Evolutionary conservation across 2,113 vertebrate genomes (phyloP).

Genomic region (Perca schrenkii): DNA sequence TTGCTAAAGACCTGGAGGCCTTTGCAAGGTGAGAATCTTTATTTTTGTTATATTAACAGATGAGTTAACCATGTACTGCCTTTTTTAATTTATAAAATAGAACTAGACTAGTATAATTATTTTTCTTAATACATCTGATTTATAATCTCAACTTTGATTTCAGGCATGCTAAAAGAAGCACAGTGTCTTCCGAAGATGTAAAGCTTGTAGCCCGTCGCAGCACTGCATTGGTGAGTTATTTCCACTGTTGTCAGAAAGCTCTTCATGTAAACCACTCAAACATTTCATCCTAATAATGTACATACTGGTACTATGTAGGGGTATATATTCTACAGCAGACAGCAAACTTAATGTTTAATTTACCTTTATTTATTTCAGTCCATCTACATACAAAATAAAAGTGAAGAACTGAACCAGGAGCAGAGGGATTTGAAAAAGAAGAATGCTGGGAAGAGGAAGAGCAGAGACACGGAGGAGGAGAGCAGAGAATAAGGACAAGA

Average conservation of each 20-base stretch:
- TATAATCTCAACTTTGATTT: slow-evolving; percentile 23
- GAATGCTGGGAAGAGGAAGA: slow-evolving; percentile 78
- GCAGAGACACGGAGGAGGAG: slow-evolving; percentile 71
- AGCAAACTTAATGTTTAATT: slow-evolving; percentile 46
- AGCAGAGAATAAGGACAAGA: slow-evolving; percentile 71
- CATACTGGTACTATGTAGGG: neutral
- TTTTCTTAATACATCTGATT: neutral
- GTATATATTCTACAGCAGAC: slow-evolving; percentile 56
- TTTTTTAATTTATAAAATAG: neutral
- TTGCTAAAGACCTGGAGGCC: slow-evolving; percentile 94
- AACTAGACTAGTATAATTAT: neutral
- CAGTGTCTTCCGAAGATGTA: slow-evolving; percentile 90
- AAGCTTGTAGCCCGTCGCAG: slow-evolving; percentile 92
- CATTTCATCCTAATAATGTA: neutral
- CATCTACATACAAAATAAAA: slow-evolving; percentile 82
- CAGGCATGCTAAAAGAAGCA: slow-evolving; percentile 94
- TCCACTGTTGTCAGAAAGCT: neutral
- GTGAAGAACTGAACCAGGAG: slow-evolving; percentile 83
- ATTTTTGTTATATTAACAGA: neutral
- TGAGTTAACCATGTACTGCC: neutral
- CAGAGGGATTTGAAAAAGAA: slow-evolving; percentile 80
- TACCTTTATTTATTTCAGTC: slow-evolving; percentile 74
- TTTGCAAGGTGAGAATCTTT: slow-evolving; percentile 89
- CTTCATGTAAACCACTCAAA: neutral
- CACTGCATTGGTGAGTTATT: slow-evolving; percentile 89